These are phyloP conservation scores for Champsocephalus esox DNA, from an alignment of 2,797 vertebrate genomes.

Conservation along the genomic window DNA sequence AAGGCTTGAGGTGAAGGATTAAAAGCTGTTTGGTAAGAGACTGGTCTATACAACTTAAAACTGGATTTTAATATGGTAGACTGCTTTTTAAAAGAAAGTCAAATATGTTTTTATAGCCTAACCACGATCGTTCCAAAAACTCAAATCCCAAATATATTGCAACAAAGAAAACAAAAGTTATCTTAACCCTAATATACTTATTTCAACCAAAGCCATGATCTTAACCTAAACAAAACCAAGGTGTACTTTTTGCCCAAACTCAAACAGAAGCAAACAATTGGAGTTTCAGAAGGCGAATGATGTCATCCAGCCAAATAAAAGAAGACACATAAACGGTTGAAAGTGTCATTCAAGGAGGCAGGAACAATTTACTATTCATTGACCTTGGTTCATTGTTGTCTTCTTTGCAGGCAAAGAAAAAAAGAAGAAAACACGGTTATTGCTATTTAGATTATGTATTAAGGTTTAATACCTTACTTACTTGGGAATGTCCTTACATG, in stretches of 20 bases:
- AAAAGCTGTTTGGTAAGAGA: slow-evolving; percentile 12
- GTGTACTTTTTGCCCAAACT: not conserved
- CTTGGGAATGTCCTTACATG: not conserved
- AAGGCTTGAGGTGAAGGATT: slow-evolving; percentile 1
- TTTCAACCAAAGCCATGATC: not conserved
- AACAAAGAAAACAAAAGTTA: not conserved
- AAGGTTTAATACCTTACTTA: not conserved
- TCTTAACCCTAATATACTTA: not conserved
- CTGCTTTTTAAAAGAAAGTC: too few relatives aligned
- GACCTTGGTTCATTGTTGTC: not conserved
- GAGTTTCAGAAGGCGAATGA: not conserved
- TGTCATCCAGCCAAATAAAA: not conserved
- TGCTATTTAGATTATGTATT: not conserved
- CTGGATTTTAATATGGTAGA: not conserved
- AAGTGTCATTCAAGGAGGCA: not conserved
- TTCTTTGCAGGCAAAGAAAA: not conserved
- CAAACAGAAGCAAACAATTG: not conserved
- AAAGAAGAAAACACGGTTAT: not conserved
- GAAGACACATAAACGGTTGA: not conserved
- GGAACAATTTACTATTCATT: not conserved
- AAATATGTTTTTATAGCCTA: not conserved
- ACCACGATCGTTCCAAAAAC: not conserved
- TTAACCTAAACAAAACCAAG: not conserved
- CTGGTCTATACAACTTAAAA: not conserved
- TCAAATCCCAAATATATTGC: not conserved